Conservation (phyloP, 2,113 vertebrate genomes). For the Prochilodus magdalenae region DNA sequence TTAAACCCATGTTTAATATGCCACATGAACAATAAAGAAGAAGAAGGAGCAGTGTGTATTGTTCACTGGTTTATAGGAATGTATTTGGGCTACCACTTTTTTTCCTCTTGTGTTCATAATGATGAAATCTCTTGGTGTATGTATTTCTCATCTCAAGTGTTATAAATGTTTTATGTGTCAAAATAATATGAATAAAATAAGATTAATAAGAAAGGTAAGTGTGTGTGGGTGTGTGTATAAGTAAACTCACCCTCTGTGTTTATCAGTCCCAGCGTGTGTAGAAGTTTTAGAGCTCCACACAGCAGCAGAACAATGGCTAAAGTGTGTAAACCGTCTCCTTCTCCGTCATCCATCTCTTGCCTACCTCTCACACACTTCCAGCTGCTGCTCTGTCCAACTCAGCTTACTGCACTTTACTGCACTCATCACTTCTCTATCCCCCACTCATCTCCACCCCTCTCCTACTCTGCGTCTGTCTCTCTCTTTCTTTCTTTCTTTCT, state of each 20-base stretch:
- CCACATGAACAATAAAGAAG: too few relatives aligned
- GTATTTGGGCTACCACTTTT: too few relatives aligned
- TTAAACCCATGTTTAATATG: too few relatives aligned
- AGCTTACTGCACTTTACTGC: slow-evolving; percentile 20
- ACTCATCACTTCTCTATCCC: slow-evolving; percentile 28
- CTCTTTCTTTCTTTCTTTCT: too few relatives aligned
- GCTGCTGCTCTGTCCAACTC: background rate
- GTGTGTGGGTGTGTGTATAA: background rate
- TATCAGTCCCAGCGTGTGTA: slow-evolving; percentile 90
- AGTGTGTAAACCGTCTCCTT: slow-evolving; percentile 80
- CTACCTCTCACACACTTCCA: slow-evolving; percentile 59
- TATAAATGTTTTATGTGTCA: too few relatives aligned
- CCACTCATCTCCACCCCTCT: slow-evolving; percentile 5
- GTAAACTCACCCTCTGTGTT: slow-evolving; percentile 87
- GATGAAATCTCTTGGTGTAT: too few relatives aligned
- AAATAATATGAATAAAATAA: too few relatives aligned
- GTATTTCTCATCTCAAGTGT: too few relatives aligned
- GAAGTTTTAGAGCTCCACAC: slow-evolving; percentile 87
- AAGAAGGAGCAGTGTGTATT: too few relatives aligned
- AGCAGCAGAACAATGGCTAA: slow-evolving; percentile 86
- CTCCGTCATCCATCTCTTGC: slow-evolving; percentile 75
- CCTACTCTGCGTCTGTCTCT: background rate
- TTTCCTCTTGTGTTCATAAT: too few relatives aligned
- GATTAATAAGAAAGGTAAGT: background rate
- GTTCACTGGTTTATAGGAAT: too few relatives aligned